Evolutionary conservation across 2,113 vertebrate genomes (phyloP).

Genomic region (Embiotoca jacksoni): DNA sequence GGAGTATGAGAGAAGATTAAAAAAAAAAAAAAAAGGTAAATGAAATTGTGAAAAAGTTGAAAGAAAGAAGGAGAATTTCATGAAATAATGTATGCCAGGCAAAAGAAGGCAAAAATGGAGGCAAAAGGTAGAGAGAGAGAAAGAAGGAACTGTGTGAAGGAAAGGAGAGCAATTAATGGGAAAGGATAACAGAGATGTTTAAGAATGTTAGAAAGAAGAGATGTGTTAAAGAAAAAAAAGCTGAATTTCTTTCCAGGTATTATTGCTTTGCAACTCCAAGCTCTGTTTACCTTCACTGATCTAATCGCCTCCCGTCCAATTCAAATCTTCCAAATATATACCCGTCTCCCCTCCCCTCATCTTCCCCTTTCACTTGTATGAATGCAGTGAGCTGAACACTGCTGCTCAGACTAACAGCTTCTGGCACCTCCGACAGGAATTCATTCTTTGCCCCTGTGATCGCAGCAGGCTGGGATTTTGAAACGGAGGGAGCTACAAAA

Average conservation of each 20-base stretch:
- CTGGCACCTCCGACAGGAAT: conserved; percentile 80
- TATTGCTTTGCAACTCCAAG: no score
- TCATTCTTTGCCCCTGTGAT: conserved; percentile 72
- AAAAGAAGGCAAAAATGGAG: not conserved
- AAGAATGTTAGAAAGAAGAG: not conserved
- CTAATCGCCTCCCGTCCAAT: conserved; percentile 41
- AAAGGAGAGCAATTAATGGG: not conserved
- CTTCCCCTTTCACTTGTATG: conserved; percentile 48
- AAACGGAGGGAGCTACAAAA: conserved; percentile 65
- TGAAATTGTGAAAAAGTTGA: not conserved
- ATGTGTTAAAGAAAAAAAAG: no score
- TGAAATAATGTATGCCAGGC: not conserved
- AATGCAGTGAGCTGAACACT: conserved; percentile 33
- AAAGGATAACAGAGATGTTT: not conserved
- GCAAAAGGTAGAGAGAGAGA: not conserved
- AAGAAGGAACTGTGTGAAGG: no score
- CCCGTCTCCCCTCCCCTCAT: conserved; percentile 32
- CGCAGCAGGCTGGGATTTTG: conserved; percentile 74
- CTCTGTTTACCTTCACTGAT: conserved; percentile 9
- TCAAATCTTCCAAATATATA: conserved; percentile 45
- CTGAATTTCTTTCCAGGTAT: no score
- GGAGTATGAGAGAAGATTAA: no score
- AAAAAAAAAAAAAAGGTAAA: no score
- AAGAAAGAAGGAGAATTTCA: not conserved
- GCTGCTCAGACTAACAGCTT: conserved; percentile 74